Conservation (phyloP, 53 echinoderm and acorn worm species). For the Arbacia lixula region DNA sequence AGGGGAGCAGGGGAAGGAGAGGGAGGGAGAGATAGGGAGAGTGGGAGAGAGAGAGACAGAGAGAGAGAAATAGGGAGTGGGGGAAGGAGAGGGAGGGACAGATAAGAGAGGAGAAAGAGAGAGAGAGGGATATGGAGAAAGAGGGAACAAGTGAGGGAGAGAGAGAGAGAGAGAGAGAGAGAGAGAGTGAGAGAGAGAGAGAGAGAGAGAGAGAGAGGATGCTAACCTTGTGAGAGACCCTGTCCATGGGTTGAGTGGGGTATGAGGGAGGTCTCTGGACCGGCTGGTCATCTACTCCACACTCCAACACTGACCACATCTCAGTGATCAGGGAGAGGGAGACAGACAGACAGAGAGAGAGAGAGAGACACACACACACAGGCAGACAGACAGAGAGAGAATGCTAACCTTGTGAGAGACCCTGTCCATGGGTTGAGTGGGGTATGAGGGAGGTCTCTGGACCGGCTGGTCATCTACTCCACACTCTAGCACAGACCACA, state of each 20-base stretch:
- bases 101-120: too few relatives aligned
- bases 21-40: too few relatives aligned
- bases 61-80: too few relatives aligned
- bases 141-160: too few relatives aligned
- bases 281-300: conserved; percentile 78
- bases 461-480: conserved; percentile 83
- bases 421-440: conserved; percentile 83
- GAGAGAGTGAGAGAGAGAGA: background rate
- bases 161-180: conserved; percentile 75
- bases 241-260: conserved; percentile 78
- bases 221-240: conserved; percentile 79
- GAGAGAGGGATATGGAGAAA: too few relatives aligned
- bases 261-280: conserved; percentile 71
- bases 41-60: too few relatives aligned
- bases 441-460: conserved; percentile 74
- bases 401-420: conserved; percentile 82
- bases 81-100: too few relatives aligned
- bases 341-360: too few relatives aligned
- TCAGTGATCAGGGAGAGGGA: conserved; percentile 72
- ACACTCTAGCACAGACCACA: conserved; percentile 96
- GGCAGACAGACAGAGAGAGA: too few relatives aligned
- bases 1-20: too few relatives aligned
- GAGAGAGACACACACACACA: too few relatives aligned
- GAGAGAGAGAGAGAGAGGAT: background rate
- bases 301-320: conserved; percentile 92